phyloP scores from a whole-genome alignment of 2,113 vertebrate genomes.

The Suricata suricatta region DNA sequence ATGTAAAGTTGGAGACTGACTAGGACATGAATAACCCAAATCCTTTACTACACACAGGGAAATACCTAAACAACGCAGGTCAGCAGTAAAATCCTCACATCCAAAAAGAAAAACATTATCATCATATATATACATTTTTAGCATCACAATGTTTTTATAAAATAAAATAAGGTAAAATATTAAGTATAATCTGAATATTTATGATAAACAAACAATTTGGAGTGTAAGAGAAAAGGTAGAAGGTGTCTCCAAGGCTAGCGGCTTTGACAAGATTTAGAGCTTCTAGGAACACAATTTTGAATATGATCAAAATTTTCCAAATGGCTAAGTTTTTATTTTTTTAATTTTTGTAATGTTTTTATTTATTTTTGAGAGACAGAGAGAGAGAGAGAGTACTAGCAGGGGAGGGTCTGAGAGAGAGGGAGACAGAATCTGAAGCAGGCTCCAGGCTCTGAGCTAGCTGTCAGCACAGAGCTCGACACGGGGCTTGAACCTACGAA shows the following conservation, averaged over 20 bases:
- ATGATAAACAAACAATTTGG: background rate
- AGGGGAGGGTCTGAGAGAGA: too few species aligned
- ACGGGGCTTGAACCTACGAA: too few species aligned
- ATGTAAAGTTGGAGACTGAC: background rate
- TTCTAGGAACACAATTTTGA: too few species aligned
- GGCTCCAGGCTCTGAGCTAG: too few species aligned
- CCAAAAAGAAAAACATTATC: background rate
- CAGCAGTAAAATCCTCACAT: background rate
- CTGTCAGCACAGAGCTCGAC: too few species aligned
- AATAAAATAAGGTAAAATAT: background rate
- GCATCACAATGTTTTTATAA: background rate
- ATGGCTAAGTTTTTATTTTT: background rate
- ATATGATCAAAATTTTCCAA: too few species aligned
- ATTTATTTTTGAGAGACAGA: too few species aligned
- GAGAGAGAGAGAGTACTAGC: too few species aligned
- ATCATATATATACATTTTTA: background rate
- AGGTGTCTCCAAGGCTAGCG: background rate
- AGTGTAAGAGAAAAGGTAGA: background rate
- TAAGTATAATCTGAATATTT: slow-evolving; percentile 38
- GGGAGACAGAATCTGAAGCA: too few species aligned
- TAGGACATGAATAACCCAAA: background rate
- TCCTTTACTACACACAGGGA: background rate
- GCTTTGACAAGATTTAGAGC: background rate
- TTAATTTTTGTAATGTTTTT: too few species aligned
- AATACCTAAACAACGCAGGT: background rate